Conservation (phyloP, 2,113 vertebrate genomes). For the Sterna hirundo region DNA sequence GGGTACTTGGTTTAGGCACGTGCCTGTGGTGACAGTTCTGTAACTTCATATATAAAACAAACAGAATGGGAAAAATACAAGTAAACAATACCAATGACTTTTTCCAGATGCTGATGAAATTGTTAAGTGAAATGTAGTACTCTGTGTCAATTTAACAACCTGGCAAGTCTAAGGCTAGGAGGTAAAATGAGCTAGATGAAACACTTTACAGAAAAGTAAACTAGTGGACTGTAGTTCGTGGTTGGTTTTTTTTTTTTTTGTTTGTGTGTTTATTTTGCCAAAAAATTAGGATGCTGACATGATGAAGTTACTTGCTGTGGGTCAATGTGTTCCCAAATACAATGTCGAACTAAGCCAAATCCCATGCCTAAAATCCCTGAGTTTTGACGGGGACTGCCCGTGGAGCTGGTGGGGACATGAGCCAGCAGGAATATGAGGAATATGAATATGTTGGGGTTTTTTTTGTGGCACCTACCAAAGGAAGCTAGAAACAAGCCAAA, state of each 20-base stretch:
- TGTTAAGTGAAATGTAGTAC: neutral
- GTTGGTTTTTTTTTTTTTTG: accelerated
- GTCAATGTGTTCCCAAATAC: neutral
- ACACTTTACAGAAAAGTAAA: neutral
- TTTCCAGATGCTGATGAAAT: neutral
- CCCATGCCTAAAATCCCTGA: neutral
- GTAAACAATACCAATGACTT: neutral
- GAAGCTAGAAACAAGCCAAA: neutral
- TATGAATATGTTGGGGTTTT: neutral
- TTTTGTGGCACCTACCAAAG: neutral
- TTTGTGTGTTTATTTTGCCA: neutral
- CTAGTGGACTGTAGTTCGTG: neutral
- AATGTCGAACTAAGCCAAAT: neutral
- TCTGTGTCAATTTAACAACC: neutral
- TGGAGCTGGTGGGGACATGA: accelerated
- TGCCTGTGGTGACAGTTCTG: neutral
- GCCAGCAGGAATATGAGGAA: neutral
- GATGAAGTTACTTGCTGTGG: neutral
- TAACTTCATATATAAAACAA: neutral
- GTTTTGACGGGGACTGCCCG: neutral
- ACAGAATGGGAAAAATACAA: neutral
- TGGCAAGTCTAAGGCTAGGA: neutral
- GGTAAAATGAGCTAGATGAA: neutral
- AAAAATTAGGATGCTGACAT: neutral
- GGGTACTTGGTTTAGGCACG: neutral